Evolutionary conservation across 2,888 invertebrate genomes (phyloP), one percentile per base, ranked within the genome.

Genomic region (Chrysolina oricalcia): DNA sequence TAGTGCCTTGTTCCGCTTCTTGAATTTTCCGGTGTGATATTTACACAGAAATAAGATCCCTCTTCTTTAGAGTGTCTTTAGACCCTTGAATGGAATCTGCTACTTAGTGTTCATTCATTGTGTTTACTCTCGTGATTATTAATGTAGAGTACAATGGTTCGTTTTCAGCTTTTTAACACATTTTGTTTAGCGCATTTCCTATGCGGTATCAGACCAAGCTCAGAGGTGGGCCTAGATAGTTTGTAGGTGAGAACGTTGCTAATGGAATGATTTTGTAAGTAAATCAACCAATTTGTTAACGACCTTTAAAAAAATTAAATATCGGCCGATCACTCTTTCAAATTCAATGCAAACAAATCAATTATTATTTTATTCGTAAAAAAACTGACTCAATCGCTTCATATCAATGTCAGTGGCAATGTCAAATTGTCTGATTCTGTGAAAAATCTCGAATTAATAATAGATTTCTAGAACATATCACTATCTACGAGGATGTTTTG

Each of bases 21-120:
- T 21, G 35, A 50, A 67, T n/a, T 27, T 68, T 40, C 53, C 21
- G 53, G 68, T 53, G 53, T 53, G 35, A 68, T 68, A 68, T 68
- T 68, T 35, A 40, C 68, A 40, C 19, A 40, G 68, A 35, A 68
- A 53, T 53, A 19, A 35, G 40, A 53, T 53, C 35, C 15, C 27
- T 48, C 53, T 41, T 35, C 11, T 68, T 68, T 27, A 27, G 50
- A 53, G 41, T 68, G 40, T 17, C 27, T 68, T 43, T 41, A 50
- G 35, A 48, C 27, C 50, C 48, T 27, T 19, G 1, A 56, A 0
- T 56, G 23, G 15, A 56, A 21, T 19, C 15, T 11, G 56, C 56
- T 56, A 56, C 21, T 56, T 56, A 13, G 21, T 19, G 17, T 56
- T 13, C 17, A 17, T 50, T 67, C 50, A 50, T 67, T 35, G 10